Percentiles rank a stretch among this genome's conserved stretches.
These are phyloP conservation scores for Clusia tigrina DNA, from an alignment of 2,888 invertebrate genomes.

Conservation along the genomic window DNA sequence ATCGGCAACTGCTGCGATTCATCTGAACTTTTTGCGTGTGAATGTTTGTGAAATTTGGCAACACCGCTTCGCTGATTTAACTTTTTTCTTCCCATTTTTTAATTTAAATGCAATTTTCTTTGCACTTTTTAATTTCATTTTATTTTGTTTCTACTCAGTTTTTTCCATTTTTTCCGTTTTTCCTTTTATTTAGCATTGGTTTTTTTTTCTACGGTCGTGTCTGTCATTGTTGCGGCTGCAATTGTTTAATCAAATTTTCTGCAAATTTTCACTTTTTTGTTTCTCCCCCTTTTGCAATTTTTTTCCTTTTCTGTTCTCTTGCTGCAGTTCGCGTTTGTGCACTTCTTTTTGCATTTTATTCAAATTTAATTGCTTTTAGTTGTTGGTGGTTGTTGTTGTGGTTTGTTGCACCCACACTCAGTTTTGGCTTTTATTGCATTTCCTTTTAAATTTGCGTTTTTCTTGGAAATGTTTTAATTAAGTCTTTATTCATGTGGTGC, in stretches of 20 bases:
- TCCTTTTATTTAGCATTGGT: slow-evolving; percentile 26
- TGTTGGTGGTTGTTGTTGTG: too few relatives aligned
- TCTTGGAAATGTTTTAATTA: too few relatives aligned
- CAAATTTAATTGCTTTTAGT: slow-evolving; percentile 43
- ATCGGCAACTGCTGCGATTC: slow-evolving; percentile 42
- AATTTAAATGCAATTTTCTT: slow-evolving; percentile 31
- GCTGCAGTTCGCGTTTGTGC: not conserved
- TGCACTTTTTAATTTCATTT: slow-evolving; percentile 8
- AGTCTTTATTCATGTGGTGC: too few relatives aligned
- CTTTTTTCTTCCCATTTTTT: slow-evolving; percentile 35
- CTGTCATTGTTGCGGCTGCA: slow-evolving; percentile 35
- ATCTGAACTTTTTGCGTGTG: slow-evolving; percentile 34
- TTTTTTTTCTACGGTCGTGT: slow-evolving; percentile 33
- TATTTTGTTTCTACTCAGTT: not conserved
- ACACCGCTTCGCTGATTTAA: slow-evolving; percentile 33
- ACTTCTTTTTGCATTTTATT: slow-evolving; percentile 38
- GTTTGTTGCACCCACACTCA: not conserved
- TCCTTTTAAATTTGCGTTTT: too few relatives aligned
- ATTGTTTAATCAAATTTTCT: not conserved
- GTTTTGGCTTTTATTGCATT: too few relatives aligned
- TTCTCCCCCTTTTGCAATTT: slow-evolving; percentile 15
- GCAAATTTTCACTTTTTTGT: slow-evolving; percentile 35
- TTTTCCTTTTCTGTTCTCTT: not conserved
- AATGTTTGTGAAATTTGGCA: slow-evolving; percentile 44
- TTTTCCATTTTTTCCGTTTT: slow-evolving; percentile 13